These are phyloP conservation scores for Orthosia gothica DNA, from an alignment of 2,888 invertebrate genomes.

Conservation along the genomic window DNA sequence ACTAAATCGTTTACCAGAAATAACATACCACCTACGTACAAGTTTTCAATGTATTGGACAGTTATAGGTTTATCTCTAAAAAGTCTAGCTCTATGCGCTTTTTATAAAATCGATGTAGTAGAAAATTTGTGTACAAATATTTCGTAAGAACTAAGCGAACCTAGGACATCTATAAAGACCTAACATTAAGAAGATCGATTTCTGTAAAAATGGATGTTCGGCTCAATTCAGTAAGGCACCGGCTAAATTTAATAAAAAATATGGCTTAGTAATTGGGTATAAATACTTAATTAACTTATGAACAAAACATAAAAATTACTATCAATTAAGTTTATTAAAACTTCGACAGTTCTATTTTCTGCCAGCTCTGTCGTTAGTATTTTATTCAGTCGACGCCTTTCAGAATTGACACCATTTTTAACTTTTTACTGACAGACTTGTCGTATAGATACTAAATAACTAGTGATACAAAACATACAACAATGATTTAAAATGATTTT, in stretches of 20 bases:
- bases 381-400: conserved; percentile 32
- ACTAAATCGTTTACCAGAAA: conserved; percentile 59
- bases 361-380: background rate
- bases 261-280: background rate
- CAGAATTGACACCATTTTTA: conserved; percentile 17
- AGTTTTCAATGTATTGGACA: conserved; percentile 70
- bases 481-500: conserved; percentile 8
- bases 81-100: conserved; percentile 71
- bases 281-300: background rate
- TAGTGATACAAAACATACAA: conserved; percentile 18
- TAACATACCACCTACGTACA: conserved; percentile 64
- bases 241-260: conserved; percentile 12
- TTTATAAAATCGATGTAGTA: conserved; percentile 76
- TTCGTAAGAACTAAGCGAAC: conserved; percentile 52
- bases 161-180: conserved; percentile 35
- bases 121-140: conserved; percentile 71
- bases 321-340: conserved; percentile 5
- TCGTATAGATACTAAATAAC: conserved; percentile 20
- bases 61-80: conserved; percentile 66
- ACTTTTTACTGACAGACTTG: conserved; percentile 36
- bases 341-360: conserved; percentile 3
- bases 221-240: conserved; percentile 29
- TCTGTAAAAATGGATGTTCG: conserved; percentile 13
- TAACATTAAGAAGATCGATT: conserved; percentile 28
- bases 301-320: background rate